A percentile compares a stretch with the other conserved stretches of the same genome.
These are phyloP conservation scores for Tautogolabrus adspersus DNA, from an alignment of 2,113 vertebrate species.

Conservation along the genomic window DNA sequence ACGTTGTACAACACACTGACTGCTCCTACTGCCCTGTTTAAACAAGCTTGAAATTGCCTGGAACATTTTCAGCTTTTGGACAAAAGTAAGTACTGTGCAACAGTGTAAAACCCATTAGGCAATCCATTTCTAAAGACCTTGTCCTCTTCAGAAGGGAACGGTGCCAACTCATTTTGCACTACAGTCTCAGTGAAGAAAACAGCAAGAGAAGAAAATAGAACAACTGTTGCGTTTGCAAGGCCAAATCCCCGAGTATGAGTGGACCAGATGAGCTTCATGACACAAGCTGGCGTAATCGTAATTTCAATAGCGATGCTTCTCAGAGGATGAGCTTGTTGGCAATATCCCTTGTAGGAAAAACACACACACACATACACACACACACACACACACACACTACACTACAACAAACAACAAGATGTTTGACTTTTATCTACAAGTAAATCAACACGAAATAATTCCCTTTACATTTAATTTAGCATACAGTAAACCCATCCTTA, in stretches of 20 bases:
- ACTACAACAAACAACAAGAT: neutral
- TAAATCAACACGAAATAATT: constrained; percentile 33
- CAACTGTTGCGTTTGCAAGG: constrained; percentile 54
- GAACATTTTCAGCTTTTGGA: constrained; percentile 19
- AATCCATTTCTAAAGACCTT: constrained; percentile 45
- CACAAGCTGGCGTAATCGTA: constrained; percentile 60
- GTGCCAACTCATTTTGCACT: constrained; percentile 52
- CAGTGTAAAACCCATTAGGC: constrained; percentile 48
- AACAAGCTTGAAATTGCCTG: constrained; percentile 17
- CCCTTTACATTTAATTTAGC: neutral
- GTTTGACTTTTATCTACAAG: neutral
- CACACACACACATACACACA: neutral
- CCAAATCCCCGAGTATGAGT: constrained; percentile 48
- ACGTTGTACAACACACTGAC: neutral
- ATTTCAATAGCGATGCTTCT: constrained; percentile 60
- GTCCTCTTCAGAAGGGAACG: constrained; percentile 28
- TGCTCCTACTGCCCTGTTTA: neutral
- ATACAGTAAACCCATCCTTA: neutral
- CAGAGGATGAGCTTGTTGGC: constrained; percentile 29
- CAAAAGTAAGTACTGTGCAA: constrained; percentile 24
- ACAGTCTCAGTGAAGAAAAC: constrained; percentile 52
- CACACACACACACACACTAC: neutral
- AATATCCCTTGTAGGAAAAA: constrained; percentile 19
- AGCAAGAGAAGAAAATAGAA: constrained; percentile 39
- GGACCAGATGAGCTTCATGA: constrained; percentile 62